Percentiles rank a stretch among this genome's conserved stretches.
These are phyloP conservation scores for Alosa sapidissima DNA, from an alignment of 2,797 vertebrate genomes.

Conservation along the genomic window DNA sequence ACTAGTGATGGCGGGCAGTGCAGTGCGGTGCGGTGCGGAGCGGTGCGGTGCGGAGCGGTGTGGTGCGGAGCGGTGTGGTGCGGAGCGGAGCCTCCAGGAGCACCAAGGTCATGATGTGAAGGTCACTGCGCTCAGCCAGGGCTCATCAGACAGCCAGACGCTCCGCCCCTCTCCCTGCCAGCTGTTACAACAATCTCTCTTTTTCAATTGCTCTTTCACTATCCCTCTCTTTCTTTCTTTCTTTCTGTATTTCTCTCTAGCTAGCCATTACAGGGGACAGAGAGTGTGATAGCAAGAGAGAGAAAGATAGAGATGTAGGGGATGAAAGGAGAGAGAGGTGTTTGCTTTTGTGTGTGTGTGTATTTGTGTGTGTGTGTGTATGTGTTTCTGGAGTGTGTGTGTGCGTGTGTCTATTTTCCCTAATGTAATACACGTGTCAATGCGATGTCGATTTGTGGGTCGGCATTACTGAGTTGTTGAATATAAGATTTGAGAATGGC, in stretches of 20 bases:
- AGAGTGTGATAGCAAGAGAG: too few relatives aligned
- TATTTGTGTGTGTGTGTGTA: neutral
- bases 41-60: too few relatives aligned
- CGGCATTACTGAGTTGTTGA: neutral
- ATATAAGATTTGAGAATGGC: neutral
- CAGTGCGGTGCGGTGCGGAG: too few relatives aligned
- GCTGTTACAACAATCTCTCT: neutral
- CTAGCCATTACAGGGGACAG: neutral
- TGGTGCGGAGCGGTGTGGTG: too few relatives aligned
- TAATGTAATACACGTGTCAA: neutral
- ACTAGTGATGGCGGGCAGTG: constrained; percentile 1
- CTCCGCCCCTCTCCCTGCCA: neutral
- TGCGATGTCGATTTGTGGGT: neutral
- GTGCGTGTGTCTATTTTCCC: neutral
- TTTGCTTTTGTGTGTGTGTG: neutral
- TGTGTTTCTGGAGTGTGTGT: constrained; percentile 17
- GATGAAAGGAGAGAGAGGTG: neutral
- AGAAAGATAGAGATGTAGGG: neutral
- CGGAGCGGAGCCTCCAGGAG: neutral
- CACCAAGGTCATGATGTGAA: constrained; percentile 25
- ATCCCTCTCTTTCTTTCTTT: neutral
- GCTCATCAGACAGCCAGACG: neutral
- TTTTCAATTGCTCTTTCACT: too few relatives aligned
- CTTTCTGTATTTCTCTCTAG: neutral
- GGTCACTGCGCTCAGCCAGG: constrained; percentile 13